Conservation (phyloP, 2,113 vertebrate species). For the Salvelinus fontinalis region DNA sequence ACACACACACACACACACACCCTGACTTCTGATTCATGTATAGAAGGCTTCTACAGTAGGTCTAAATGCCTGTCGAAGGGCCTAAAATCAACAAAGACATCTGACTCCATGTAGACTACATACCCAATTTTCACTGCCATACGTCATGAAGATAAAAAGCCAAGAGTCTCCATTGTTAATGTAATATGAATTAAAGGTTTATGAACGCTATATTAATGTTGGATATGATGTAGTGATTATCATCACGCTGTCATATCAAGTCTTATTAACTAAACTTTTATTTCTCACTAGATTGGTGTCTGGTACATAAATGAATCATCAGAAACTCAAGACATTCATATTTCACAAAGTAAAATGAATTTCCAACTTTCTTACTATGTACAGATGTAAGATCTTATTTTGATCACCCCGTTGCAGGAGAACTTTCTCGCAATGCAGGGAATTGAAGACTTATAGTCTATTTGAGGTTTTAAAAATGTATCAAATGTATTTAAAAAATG, state of each 20-base stretch:
- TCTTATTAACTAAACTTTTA: conserved; percentile 51
- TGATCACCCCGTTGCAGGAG: too few relatives aligned
- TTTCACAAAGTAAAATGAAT: conserved; percentile 39
- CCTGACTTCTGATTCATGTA: too few relatives aligned
- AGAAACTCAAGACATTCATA: conserved; percentile 37
- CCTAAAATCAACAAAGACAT: conserved; percentile 39
- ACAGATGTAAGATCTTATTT: too few relatives aligned
- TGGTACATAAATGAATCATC: conserved; percentile 36
- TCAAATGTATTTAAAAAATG: too few relatives aligned
- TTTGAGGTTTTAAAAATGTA: too few relatives aligned
- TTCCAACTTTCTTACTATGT: conserved; percentile 15
- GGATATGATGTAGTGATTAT: conserved; percentile 32
- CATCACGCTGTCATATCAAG: conserved; percentile 29
- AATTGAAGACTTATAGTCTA: too few relatives aligned
- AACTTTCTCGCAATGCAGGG: too few relatives aligned
- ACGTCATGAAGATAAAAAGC: conserved; percentile 54
- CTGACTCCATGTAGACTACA: conserved; percentile 30
- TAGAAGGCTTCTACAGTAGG: too few relatives aligned
- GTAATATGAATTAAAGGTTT: conserved; percentile 32
- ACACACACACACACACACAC: conserved; percentile 29
- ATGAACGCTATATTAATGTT: conserved; percentile 46
- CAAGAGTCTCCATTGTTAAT: conserved; percentile 41
- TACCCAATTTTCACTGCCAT: conserved; percentile 9
- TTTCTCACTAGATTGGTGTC: conserved; percentile 24
- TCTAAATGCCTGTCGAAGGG: not conserved